Base-by-base conservation (phyloP, 2,113 vertebrate species). In the Sebastes fasciatus region DNA sequence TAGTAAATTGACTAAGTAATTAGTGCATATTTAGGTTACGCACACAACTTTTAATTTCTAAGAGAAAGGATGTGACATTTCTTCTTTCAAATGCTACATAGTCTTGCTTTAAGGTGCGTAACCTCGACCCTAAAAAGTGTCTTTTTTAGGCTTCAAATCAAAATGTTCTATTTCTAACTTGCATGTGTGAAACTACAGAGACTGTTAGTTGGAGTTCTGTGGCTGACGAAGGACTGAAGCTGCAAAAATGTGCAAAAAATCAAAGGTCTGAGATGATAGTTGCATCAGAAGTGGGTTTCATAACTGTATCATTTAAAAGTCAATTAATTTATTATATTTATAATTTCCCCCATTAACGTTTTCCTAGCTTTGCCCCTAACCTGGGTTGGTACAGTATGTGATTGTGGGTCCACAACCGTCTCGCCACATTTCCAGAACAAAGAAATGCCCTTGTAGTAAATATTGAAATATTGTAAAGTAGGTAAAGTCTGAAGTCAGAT, bases 381-480 rank as follows among this genome's bases (percentile, higher is more conserved):
- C 11, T 78, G 26, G 12, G 64, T 6, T 48, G 1, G 63, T 34
- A 34, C 34, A 34, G 34, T 46, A 13, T 13, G 48, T 64, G 54
- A 57, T 23, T 13, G 34, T 34, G 34, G 21, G 21, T 63, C 68
- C 49, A 70, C n/a, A 26, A 21, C 13, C 0, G 10, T 46, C 51
- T 74, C 51, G 14, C n/a, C 54, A 54, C 66, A 43, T 51, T 62
- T 75, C n/a, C 74, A 68, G 68, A 43, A 12, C 40, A 55, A 51
- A 65, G 46, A 71, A 64, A 52, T 8, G 0, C 79, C 23, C 45
- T 48, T 34, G 52, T 42, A 63, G 66, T 83, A 48, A 13, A 85
- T 82, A 72, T 70, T 85, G 13, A 73, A 34, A 78, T 78, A 82
- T 88, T 86, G 42, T 63, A 79, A 34, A 68, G 79, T 75, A 55